phyloP scores from a whole-genome alignment of 2,797 vertebrate genomes.

The Caiman crocodilus region DNA sequence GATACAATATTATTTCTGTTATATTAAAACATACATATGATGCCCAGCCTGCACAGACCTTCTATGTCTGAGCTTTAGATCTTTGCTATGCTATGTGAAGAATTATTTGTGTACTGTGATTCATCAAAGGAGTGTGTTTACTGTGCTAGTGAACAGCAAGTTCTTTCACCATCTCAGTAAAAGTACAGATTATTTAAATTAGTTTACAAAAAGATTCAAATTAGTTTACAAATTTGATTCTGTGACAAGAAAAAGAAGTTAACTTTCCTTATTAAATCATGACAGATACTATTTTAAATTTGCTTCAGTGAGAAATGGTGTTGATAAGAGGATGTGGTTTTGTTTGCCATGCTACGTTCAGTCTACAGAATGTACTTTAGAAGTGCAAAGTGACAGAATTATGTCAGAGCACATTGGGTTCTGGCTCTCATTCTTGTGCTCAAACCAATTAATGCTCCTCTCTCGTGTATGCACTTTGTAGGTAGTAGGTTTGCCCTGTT shows the following conservation, averaged over 20 bases:
- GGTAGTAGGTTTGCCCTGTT: not conserved
- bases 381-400: not conserved
- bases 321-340: slow-evolving; percentile 3
- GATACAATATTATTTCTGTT: not conserved
- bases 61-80: not conserved
- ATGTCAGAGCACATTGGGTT: not conserved
- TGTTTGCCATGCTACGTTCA: slow-evolving; percentile 18
- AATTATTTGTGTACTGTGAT: not conserved
- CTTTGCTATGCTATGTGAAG: not conserved
- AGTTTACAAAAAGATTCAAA: not conserved
- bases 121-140: not conserved
- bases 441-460: not conserved
- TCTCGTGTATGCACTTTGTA: accelerated
- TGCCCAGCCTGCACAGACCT: not conserved
- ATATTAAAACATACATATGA: not conserved
- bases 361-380: not conserved
- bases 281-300: slow-evolving; percentile 32
- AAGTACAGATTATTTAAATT: not conserved
- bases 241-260: not conserved
- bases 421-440: not conserved
- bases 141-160: not conserved
- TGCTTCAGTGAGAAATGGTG: slow-evolving; percentile 23
- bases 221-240: not conserved
- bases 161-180: not conserved
- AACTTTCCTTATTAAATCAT: not conserved